Evolutionary conservation across 1,140 invertebrate species (phyloP).

Genomic region (Pseudomyrmex concolor): DNA sequence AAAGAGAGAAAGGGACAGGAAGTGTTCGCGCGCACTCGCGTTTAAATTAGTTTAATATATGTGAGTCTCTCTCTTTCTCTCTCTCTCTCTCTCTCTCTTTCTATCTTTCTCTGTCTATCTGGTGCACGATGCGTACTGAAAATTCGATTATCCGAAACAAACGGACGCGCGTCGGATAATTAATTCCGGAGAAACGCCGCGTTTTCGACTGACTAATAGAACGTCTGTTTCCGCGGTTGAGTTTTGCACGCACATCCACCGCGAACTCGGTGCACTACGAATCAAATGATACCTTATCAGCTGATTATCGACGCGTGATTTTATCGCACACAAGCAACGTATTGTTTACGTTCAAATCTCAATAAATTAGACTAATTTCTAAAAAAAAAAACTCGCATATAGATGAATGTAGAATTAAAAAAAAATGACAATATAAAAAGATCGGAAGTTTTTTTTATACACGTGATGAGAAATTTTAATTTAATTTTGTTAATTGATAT

Average conservation of each 20-base stretch:
- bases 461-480: too few relatives aligned
- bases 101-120: not conserved
- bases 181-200: conserved; percentile 36
- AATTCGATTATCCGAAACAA: conserved; percentile 57
- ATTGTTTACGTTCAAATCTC: too few relatives aligned
- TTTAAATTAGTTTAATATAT: conserved; percentile 59
- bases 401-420: too few relatives aligned
- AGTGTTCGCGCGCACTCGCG: conserved; percentile 12
- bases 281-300: conserved; percentile 19
- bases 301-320: conserved; percentile 17
- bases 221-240: conserved; percentile 9
- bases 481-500: too few relatives aligned
- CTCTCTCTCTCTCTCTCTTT: not conserved
- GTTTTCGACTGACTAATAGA: conserved; percentile 47
- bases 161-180: conserved; percentile 53
- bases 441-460: too few relatives aligned
- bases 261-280: not conserved
- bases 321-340: not conserved
- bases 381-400: too few relatives aligned
- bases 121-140: conserved; percentile 6
- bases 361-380: too few relatives aligned
- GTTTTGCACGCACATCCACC: not conserved
- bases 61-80: not conserved
- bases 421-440: too few relatives aligned
- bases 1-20: not conserved